These are phyloP conservation scores for Gastrophryne carolinensis DNA, from an alignment of 2,797 vertebrate species.

Conservation along the genomic window DNA sequence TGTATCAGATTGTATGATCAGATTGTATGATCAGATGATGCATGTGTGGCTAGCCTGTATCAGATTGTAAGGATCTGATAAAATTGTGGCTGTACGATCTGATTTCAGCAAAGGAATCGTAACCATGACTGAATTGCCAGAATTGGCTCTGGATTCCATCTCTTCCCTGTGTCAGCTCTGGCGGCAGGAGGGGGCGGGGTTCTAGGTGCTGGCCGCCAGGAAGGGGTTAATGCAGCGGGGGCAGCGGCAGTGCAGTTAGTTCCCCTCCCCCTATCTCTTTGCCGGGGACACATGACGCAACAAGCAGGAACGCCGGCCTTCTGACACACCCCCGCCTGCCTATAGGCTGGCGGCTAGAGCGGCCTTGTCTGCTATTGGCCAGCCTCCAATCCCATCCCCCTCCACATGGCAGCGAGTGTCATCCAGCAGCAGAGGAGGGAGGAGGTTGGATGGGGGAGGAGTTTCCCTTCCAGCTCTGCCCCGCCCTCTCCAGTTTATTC, in stretches of 20 bases:
- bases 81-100: too few relatives aligned
- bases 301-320: conserved; percentile 4
- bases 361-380: not conserved
- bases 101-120: too few relatives aligned
- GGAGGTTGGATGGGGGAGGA: too few relatives aligned
- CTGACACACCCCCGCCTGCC: not conserved
- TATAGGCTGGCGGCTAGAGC: not conserved
- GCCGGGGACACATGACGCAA: conserved; percentile 56
- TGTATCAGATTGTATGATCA: too few relatives aligned
- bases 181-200: too few relatives aligned
- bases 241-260: conserved; percentile 1
- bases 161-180: too few relatives aligned
- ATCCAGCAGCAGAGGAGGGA: not conserved
- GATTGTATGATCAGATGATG: too few relatives aligned
- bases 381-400: conserved; percentile 13
- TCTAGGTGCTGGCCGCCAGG: not conserved
- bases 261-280: conserved; percentile 11
- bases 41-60: too few relatives aligned
- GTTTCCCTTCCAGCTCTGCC: not conserved
- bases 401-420: conserved; percentile 1
- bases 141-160: too few relatives aligned
- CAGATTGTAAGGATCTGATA: too few relatives aligned
- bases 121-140: too few relatives aligned
- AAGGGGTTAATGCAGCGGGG: not conserved
- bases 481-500: conserved; percentile 18